Base-by-base conservation (phyloP, 2,888 invertebrate genomes). In the Euzetes globulus region DNA sequence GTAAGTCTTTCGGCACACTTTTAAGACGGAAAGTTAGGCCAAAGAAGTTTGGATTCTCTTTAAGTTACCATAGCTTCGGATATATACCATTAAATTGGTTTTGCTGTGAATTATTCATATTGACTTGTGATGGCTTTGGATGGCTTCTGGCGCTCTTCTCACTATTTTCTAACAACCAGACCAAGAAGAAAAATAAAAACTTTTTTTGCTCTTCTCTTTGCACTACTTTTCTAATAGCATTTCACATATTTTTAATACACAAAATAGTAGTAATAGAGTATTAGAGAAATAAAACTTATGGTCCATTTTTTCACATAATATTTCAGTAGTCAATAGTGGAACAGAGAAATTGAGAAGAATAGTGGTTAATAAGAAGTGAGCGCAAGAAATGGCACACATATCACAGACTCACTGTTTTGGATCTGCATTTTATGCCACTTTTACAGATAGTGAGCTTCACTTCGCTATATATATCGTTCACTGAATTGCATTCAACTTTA, bases 51-150 rank as follows among this genome's bases (percentile, higher is more conserved):
- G 13, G 3, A 25, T 22, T 22, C 9, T 3, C 27, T 58, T 27
- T 58, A 58, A 58, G 58, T 50, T 50, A 58, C 58, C 25, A 58
- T 58, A 19, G 47, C 47, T n/a, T 22, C 7, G 19, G 58, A 58
- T 58, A 6, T 58, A 22, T 58, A 22, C 58, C 27, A 58, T 58
- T 22, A 58, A 58, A 58, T 58, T 58, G 58, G 15, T 58, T 58
- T 58, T 22, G 58, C 22, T 58, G 58, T 58, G 58, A 58, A 58
- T 58, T 58, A 58, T 58, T 58, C 58, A 58, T 58, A 25, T 50
- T 50, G 33, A 33, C 33, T 33, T 33, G 5, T 47, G n/a, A 17
- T 47, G 47, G 47, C 47, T 47, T n/a, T 47, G 17, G n/a, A 47
- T 58, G 58, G 19, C 58, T 58, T 58, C 58, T 58, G 58, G 58